Evolutionary conservation across 1,140 invertebrate genomes (phyloP).

Genomic region (Tenebrio molitor): DNA sequence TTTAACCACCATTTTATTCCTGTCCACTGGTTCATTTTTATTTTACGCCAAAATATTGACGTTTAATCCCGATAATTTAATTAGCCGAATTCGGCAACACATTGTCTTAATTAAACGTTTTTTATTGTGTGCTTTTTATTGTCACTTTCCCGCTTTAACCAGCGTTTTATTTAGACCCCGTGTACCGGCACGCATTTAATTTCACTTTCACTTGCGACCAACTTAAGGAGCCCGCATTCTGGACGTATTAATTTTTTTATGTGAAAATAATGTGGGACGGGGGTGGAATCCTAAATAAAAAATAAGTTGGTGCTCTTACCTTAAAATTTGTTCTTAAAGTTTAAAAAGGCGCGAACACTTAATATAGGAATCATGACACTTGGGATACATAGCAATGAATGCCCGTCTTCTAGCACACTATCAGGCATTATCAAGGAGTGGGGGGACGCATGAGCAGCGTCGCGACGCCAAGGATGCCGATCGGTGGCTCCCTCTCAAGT

Average conservation of each 20-base stretch:
- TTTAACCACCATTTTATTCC: slow-evolving; percentile 20
- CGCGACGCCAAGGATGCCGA: slow-evolving; percentile 66
- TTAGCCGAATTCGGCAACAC: slow-evolving; percentile 11
- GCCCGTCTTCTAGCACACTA: slow-evolving; percentile 67
- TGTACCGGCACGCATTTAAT: slow-evolving; percentile 15
- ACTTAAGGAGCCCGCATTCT: background rate
- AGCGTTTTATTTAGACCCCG: background rate
- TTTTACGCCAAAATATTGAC: slow-evolving; percentile 27
- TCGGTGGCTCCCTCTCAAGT: slow-evolving; percentile 63
- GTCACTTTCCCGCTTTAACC: slow-evolving; percentile 12
- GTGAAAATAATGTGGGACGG: background rate
- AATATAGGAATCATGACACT: slow-evolving; percentile 67
- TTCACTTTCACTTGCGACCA: slow-evolving; percentile 35
- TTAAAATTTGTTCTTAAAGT: slow-evolving; percentile 59
- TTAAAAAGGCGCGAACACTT: slow-evolving; percentile 65
- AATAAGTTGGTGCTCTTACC: slow-evolving; percentile 54
- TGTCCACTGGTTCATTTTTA: slow-evolving; percentile 21
- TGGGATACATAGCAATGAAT: slow-evolving; percentile 67
- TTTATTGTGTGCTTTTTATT: slow-evolving; percentile 34
- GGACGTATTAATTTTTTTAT: background rate
- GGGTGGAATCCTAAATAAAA: slow-evolving; percentile 1
- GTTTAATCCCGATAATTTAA: slow-evolving; percentile 26
- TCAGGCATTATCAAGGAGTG: slow-evolving; percentile 66
- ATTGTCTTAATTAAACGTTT: slow-evolving; percentile 25
- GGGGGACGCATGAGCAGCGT: slow-evolving; percentile 67